These are phyloP conservation scores for Aradophagus sp. DNA, from an alignment of 1,140 invertebrate genomes.

Conservation along the genomic window DNA sequence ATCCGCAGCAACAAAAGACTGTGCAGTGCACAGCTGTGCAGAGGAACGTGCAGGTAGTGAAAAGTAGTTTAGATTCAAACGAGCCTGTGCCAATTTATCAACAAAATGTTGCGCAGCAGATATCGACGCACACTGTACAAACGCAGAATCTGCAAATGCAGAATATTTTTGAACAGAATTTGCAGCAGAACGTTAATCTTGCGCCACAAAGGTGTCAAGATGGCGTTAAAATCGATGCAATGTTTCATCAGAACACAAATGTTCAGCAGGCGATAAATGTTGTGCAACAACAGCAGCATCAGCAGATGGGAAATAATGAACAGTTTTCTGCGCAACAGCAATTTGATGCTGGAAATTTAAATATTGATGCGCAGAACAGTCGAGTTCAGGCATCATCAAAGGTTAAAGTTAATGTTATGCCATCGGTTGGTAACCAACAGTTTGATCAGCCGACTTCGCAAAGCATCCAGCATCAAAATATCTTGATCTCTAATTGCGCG, in stretches of 20 bases:
- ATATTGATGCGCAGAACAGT: slow-evolving; percentile 47
- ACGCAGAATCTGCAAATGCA: slow-evolving; percentile 67
- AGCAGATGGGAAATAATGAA: slow-evolving; percentile 60
- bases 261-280: slow-evolving; percentile 67
- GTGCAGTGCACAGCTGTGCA: slow-evolving; percentile 61
- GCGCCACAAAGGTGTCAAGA: slow-evolving; percentile 51
- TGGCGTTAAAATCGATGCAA: slow-evolving; percentile 59
- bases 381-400: slow-evolving; percentile 28
- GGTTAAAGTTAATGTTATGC: slow-evolving; percentile 41
- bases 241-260: slow-evolving; percentile 66
- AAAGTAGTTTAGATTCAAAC: slow-evolving; percentile 59
- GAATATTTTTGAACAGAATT: slow-evolving; percentile 68
- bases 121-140: slow-evolving; percentile 69
- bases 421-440: slow-evolving; percentile 15
- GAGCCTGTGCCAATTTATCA: slow-evolving; percentile 57
- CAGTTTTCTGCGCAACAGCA: slow-evolving; percentile 25
- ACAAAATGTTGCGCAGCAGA: slow-evolving; percentile 64
- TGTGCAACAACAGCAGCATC: slow-evolving; percentile 59
- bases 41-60: slow-evolving; percentile 60
- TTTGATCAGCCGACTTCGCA: slow-evolving; percentile 47
- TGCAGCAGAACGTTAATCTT: slow-evolving; percentile 65
- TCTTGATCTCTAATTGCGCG: slow-evolving; percentile 64
- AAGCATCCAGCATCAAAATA: slow-evolving; percentile 64
- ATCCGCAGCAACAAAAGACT: slow-evolving; percentile 62
- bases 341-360: slow-evolving; percentile 16